A percentile compares a stretch with the other conserved stretches of the same genome.
phyloP scores from a whole-genome alignment of 1,140 invertebrate genomes.

The Scaptomyza montana region DNA sequence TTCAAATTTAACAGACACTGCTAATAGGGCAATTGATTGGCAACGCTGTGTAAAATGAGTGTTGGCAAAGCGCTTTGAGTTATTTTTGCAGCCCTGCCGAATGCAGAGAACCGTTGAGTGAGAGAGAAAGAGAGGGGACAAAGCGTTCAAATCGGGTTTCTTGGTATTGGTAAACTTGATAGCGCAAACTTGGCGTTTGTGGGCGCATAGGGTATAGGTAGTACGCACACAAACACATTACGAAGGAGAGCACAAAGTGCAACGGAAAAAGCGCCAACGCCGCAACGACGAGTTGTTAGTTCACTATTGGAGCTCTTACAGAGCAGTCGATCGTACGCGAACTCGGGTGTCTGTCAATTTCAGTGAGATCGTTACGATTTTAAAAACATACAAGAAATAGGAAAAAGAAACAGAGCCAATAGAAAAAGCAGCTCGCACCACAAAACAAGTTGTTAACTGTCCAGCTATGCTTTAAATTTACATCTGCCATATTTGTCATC shows the following conservation, averaged over 20 bases:
- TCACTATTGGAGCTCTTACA: conserved; percentile 40
- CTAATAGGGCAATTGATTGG: background rate
- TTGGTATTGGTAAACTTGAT: conserved; percentile 24
- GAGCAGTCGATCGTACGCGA: conserved; percentile 29
- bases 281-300: conserved; percentile 45
- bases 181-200: conserved; percentile 27
- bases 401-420: conserved; percentile 1
- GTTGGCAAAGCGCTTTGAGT: conserved; percentile 23
- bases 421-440: conserved; percentile 31
- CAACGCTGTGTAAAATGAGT: background rate
- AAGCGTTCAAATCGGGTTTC: conserved; percentile 16
- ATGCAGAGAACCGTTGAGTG: conserved; percentile 3
- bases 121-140: conserved; percentile 4
- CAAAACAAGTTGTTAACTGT: conserved; percentile 58
- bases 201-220: conserved; percentile 1
- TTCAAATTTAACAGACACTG: conserved; percentile 11
- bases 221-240: conserved; percentile 13
- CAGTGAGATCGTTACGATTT: conserved; percentile 41
- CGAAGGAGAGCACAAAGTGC: conserved; percentile 47
- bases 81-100: conserved; percentile 17
- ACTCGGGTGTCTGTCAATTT: background rate
- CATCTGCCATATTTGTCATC: conserved; percentile 35
- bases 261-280: conserved; percentile 55
- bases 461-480: conserved; percentile 34
- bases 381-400: conserved; percentile 36